Percentiles rank a stretch among this genome's conserved stretches.
These are phyloP conservation scores for Wiebesia pumilae DNA, from an alignment of 1,140 invertebrate species.

Conservation along the genomic window DNA sequence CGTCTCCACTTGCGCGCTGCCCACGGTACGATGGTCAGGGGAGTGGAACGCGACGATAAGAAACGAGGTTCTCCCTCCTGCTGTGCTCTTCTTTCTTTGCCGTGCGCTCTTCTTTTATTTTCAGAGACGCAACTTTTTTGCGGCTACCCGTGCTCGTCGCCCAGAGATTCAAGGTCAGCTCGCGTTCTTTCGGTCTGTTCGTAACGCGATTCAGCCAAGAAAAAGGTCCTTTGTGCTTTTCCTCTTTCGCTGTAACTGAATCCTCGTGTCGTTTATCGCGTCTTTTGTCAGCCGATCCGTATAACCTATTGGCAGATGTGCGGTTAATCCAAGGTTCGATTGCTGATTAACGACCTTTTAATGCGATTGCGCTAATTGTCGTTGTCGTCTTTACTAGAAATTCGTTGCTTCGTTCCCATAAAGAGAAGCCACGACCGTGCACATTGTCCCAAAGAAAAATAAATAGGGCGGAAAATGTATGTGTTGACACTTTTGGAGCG, in stretches of 20 bases:
- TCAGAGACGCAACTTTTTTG: neutral
- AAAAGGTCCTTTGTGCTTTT: neutral
- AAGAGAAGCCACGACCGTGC: too few relatives aligned
- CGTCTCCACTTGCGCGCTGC: neutral
- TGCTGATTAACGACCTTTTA: too few relatives aligned
- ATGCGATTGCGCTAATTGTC: too few relatives aligned
- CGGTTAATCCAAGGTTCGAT: too few relatives aligned
- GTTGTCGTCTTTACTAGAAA: too few relatives aligned
- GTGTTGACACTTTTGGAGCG: too few relatives aligned
- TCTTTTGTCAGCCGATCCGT: neutral
- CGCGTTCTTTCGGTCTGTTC: neutral
- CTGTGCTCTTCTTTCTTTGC: neutral
- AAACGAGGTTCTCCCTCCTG: neutral
- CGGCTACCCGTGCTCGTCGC: neutral
- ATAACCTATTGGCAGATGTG: neutral
- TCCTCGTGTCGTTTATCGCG: neutral
- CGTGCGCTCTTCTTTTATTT: neutral
- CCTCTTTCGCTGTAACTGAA: neutral
- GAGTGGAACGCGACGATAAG: neutral
- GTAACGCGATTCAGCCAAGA: neutral
- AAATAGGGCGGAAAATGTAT: too few relatives aligned
- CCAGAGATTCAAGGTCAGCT: conserved; percentile 2
- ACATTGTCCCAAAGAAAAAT: too few relatives aligned
- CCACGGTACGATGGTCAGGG: neutral
- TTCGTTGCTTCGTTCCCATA: too few relatives aligned